Percentiles rank a stretch among this genome's conserved stretches.
Evolutionary conservation across 2,113 vertebrate genomes (phyloP).

Genomic region (Salminus brasiliensis): DNA sequence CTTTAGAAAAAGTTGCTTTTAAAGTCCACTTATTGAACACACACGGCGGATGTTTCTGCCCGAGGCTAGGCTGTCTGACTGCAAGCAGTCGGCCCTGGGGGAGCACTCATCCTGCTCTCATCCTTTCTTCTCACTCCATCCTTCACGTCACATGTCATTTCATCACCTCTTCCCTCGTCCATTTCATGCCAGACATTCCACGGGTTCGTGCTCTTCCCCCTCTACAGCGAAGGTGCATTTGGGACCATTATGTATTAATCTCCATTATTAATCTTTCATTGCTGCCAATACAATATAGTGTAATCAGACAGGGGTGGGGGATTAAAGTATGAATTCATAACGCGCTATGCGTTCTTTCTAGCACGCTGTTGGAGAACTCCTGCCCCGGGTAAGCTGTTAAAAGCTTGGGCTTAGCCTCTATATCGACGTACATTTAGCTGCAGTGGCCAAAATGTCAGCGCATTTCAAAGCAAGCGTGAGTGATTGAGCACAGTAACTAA

Average conservation of each 20-base stretch:
- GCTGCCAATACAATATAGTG: conserved; percentile 48
- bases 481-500: conserved; percentile 10
- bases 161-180: not conserved
- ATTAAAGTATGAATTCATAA: conserved; percentile 53
- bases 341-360: conserved; percentile 1
- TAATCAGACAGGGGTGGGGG: conserved; percentile 38
- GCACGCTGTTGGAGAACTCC: not conserved
- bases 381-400: not conserved
- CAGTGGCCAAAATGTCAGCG: not conserved
- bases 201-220: conserved; percentile 4
- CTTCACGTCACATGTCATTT: conserved; percentile 32
- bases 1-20: conserved; percentile 65
- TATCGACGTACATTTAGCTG: not conserved
- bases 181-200: conserved; percentile 29
- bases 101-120: conserved; percentile 46
- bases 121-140: conserved; percentile 14
- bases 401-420: not conserved
- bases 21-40: conserved; percentile 70
- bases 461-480: not conserved
- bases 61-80: conserved; percentile 56
- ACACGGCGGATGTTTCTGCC: conserved; percentile 62
- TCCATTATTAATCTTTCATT: conserved; percentile 67
- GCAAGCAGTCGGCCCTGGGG: not conserved
- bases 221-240: conserved; percentile 61
- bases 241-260: conserved; percentile 60